A percentile compares a stretch with the other conserved stretches of the same genome.
These are phyloP conservation scores for Cyrtodaria siliqua DNA, from an alignment of 2,888 invertebrate species.

Conservation along the genomic window DNA sequence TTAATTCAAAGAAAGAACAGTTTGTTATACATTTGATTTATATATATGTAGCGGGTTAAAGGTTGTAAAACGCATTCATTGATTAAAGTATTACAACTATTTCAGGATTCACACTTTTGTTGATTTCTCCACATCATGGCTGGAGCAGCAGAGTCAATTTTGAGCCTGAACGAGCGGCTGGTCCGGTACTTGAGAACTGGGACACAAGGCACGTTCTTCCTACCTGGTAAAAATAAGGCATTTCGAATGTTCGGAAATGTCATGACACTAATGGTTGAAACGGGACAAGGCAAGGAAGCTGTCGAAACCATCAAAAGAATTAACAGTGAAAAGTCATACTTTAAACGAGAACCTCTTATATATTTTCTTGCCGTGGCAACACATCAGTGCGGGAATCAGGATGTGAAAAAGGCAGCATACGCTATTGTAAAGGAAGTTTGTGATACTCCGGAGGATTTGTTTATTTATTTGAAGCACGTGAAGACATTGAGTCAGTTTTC, in stretches of 20 bases:
- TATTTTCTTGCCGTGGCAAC: constrained; percentile 90
- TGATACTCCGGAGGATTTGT: constrained; percentile 89
- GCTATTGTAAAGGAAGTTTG: constrained; percentile 88
- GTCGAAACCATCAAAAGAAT: constrained; percentile 59
- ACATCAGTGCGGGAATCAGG: constrained; percentile 84
- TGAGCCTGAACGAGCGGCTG: constrained; percentile 40
- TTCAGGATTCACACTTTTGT: too few relatives aligned
- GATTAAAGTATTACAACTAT: too few relatives aligned
- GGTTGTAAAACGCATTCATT: too few relatives aligned
- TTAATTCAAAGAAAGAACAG: too few relatives aligned
- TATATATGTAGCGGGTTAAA: too few relatives aligned
- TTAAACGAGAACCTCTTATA: constrained; percentile 85
- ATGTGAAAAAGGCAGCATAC: constrained; percentile 88
- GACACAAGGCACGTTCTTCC: constrained; percentile 53
- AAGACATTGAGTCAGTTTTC: constrained; percentile 83
- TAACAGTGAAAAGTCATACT: constrained; percentile 53
- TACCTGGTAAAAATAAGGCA: constrained; percentile 60
- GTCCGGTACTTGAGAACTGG: constrained; percentile 59
- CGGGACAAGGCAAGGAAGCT: constrained; percentile 63
- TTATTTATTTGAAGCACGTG: constrained; percentile 89
- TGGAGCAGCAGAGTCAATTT: constrained; percentile 10
- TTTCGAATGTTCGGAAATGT: constrained; percentile 49
- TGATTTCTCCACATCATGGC: too few relatives aligned
- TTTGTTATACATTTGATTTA: too few relatives aligned
- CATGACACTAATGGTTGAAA: constrained; percentile 58